A percentile compares a stretch with the other conserved stretches of the same genome.
Conservation (phyloP, 1,140 invertebrate species). For the Sitobion miscanthi region DNA sequence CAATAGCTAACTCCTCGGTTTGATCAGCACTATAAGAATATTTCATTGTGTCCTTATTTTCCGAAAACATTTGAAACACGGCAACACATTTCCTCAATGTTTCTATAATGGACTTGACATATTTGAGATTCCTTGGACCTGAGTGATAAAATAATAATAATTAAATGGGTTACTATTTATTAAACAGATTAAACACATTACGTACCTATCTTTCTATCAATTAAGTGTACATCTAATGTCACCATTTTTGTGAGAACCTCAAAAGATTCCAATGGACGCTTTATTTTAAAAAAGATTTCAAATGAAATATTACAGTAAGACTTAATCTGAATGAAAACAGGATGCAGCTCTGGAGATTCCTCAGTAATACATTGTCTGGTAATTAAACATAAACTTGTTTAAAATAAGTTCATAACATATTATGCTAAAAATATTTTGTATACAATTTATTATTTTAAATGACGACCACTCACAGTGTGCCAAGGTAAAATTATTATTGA, state of each 20-base stretch:
- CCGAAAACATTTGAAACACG: slow-evolving; percentile 1
- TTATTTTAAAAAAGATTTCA: neutral
- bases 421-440: neutral
- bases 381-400: neutral
- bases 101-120: neutral
- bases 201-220: neutral
- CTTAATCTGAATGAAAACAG: neutral
- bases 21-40: neutral
- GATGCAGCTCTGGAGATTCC: neutral
- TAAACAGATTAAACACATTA: neutral
- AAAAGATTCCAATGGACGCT: neutral
- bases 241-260: neutral
- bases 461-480: neutral
- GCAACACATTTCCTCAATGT: neutral
- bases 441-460: neutral
- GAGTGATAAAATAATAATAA: neutral
- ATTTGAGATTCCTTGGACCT: neutral
- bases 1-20: neutral
- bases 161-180: neutral
- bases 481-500: neutral
- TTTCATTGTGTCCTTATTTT: neutral
- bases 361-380: neutral
- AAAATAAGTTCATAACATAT: neutral
- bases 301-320: neutral
- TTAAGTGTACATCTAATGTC: neutral